Evolutionary conservation across 2,113 vertebrate species (phyloP).

Genomic region (Vulpes lagopus): DNA sequence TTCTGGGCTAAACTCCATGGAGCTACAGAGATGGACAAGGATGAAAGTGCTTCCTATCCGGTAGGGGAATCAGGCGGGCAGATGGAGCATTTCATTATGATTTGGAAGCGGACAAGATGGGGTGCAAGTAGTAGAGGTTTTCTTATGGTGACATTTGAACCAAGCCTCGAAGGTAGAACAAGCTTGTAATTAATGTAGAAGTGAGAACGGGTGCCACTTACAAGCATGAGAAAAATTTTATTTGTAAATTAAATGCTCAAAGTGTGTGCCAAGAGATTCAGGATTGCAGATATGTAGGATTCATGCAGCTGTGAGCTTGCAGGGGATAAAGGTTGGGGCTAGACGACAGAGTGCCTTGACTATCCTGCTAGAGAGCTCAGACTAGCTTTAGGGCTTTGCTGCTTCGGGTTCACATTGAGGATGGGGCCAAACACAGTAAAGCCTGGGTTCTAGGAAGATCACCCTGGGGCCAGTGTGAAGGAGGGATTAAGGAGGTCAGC

Average conservation of each 20-base stretch:
- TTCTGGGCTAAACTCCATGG: not conserved
- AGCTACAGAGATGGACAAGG: not conserved
- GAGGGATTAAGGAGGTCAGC: not conserved
- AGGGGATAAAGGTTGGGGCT: not conserved
- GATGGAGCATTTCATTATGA: not conserved
- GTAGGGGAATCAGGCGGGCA: not conserved
- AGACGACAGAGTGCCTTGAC: accelerated
- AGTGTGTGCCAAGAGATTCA: not conserved
- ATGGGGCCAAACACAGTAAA: not conserved
- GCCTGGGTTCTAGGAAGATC: not conserved
- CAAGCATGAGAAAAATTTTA: not conserved
- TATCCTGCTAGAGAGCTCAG: not conserved
- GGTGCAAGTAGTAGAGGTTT: not conserved
- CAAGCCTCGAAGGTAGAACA: not conserved
- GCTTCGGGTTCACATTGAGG: not conserved
- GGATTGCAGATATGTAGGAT: not conserved
- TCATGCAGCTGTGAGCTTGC: not conserved
- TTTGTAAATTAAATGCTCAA: slow-evolving; percentile 1
- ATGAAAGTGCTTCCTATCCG: accelerated
- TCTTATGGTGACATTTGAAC: not conserved
- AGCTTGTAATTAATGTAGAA: not conserved
- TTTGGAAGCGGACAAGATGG: not conserved
- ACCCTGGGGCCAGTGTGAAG: not conserved
- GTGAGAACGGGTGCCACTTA: not conserved
- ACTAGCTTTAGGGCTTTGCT: not conserved